Evolutionary conservation across 1,140 invertebrate genomes (phyloP).

Genomic region (Eueides isabella): DNA sequence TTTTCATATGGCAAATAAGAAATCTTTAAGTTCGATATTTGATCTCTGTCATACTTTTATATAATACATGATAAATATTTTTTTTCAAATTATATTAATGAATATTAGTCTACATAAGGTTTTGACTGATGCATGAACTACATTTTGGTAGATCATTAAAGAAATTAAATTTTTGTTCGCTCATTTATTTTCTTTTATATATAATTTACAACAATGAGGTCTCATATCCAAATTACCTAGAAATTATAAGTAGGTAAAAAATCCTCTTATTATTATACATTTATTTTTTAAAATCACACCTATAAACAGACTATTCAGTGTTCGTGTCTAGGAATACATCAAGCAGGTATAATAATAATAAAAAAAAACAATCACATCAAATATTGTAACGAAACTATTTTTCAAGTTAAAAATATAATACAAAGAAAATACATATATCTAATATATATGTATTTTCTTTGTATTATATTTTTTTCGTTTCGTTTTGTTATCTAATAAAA

Average conservation of each 20-base stretch:
- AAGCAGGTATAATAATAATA: slow-evolving; percentile 20
- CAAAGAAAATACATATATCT: too few relatives aligned
- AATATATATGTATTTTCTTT: neutral
- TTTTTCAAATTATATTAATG: too few relatives aligned
- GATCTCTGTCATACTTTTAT: too few relatives aligned
- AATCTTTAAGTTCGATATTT: too few relatives aligned
- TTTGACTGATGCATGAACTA: neutral
- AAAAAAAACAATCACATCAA: slow-evolving; percentile 27
- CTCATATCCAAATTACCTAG: slow-evolving; percentile 50
- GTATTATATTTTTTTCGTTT: neutral
- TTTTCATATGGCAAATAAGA: neutral
- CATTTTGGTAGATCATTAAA: neutral
- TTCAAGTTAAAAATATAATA: neutral
- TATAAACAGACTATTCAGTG: slow-evolving; percentile 58
- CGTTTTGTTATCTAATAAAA: too few relatives aligned
- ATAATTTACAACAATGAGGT: slow-evolving; percentile 64
- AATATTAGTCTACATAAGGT: neutral
- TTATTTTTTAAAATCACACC: slow-evolving; percentile 68
- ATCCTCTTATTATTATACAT: slow-evolving; percentile 63
- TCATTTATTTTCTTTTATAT: slow-evolving; percentile 12
- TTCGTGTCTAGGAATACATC: slow-evolving; percentile 48
- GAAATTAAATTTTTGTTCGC: slow-evolving; percentile 9
- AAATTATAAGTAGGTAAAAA: slow-evolving; percentile 70
- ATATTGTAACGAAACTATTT: too few relatives aligned
- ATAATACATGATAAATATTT: too few relatives aligned